Percentiles rank a stretch among this genome's conserved stretches.
phyloP scores from a whole-genome alignment of 2,113 vertebrate species.

The Mixornis gularis region DNA sequence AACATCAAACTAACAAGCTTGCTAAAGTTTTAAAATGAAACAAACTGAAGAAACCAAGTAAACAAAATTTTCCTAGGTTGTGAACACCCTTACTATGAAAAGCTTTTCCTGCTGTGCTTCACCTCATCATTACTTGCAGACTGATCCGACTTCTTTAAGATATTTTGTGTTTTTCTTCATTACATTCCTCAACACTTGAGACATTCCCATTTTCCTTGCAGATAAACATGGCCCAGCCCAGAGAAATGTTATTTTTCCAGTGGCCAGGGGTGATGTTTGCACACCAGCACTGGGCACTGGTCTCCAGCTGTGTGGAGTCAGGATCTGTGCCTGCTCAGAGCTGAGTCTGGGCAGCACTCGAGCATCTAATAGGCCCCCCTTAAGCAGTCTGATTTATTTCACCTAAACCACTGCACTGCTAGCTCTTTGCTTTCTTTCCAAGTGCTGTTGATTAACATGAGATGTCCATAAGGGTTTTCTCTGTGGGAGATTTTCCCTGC shows the following conservation, averaged over 20 bases:
- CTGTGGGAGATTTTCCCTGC: background rate
- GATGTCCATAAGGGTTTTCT: background rate
- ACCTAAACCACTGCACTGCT: background rate
- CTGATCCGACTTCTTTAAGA: background rate
- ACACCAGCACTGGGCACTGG: background rate
- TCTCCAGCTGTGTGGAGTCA: background rate
- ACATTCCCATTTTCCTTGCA: background rate
- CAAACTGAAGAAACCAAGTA: background rate
- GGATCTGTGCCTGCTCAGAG: background rate
- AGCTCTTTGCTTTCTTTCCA: background rate
- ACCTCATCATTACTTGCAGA: background rate
- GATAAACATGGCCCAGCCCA: background rate
- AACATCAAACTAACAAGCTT: background rate
- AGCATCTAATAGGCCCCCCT: background rate
- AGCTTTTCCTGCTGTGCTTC: background rate
- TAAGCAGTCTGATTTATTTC: background rate
- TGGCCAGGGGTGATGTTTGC: fast-evolving
- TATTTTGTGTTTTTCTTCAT: background rate
- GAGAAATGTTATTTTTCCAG: background rate
- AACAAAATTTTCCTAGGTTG: background rate
- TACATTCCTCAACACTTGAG: background rate
- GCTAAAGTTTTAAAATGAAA: background rate
- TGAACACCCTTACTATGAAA: background rate
- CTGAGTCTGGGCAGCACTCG: fast-evolving
- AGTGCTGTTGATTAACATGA: background rate